Base-by-base conservation (phyloP, 2,888 invertebrate species). In the Oxytorus armatus region DNA sequence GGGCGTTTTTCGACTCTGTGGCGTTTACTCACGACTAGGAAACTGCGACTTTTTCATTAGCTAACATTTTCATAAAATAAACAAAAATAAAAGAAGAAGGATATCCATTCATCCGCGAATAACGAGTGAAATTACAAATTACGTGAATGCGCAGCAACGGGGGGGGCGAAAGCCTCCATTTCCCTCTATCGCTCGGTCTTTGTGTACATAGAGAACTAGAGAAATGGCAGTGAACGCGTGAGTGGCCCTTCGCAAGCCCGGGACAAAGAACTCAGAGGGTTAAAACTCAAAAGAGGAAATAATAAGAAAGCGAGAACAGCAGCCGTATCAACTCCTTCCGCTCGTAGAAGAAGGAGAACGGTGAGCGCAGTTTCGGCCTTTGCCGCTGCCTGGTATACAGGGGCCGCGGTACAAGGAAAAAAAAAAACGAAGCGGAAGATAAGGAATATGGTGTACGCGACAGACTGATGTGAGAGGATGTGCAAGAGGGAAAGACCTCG, bases 401-500 rank as follows among this genome's bases (percentile, higher is more conserved):
- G 53, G 36, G n/a, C 29, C 44, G 11, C 10, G 29, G 69, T 29
- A 49, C 29, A 39, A 55, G 44, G 42, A 33, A 44, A 44, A 51
- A 18, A 10, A 5, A 18, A 16, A 25, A 47, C 29, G 39, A 49
- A 65, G 29, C 16, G 18, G 49, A 23, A 29, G 39, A 14, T 18
- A 33, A 63, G 55, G 16, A 47, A 63, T 42, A 55, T 63, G 49
- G 70, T 16, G 69, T 25, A n/a, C n/a, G 23, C 39, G 29, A 42
- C 39, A 36, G 53, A 42, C 66, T 44, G 5, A 39, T 42, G 55
- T 51, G 66, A 18, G 47, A 16, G 21, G 49, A 42, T 49, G 59
- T 36, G 53, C 8, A 39, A 59, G 73, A 73, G 81, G 69, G 61
- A 75, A 83, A 85, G 86, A 84, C 80, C 72, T 63, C 57, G 74